Base-by-base conservation (phyloP, 1,140 invertebrate species). In the Drosophila yakuba region DNA sequence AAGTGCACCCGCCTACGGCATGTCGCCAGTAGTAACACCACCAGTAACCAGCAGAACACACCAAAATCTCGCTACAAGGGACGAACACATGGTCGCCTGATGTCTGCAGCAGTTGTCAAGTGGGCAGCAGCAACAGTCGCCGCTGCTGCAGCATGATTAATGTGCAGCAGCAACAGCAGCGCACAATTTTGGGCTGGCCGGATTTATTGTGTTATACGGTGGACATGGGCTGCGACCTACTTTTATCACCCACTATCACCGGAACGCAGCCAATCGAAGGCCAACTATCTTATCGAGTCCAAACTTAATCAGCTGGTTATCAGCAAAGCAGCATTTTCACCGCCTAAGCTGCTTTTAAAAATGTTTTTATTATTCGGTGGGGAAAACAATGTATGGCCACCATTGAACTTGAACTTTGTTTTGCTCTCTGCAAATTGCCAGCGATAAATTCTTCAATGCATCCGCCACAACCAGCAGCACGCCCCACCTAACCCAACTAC, bases 341-440 rank as follows among this genome's bases (percentile, higher is more conserved):
- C 36, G 51, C 3, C 28, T 58, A 69, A 48, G 15, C 45, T 54
- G 38, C 23, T 69, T 57, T 50, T 11, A 7, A 54, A 32, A 17
- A 25, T 28, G 47, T 44, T 47, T 28, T 32, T 32, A 32, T 8
- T 10, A 10, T 32, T 36, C n/a, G 38, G 12, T 23, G 1, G 35
- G 15, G 1, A 32, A 14, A 41, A 39, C 63, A 17, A 20, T 58
- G 39, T 48, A 14, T 11, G 32, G 12, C 66, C 66, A 79, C 66
- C 79, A 71, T 86, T 86, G 82, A 88, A 88, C 83, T 86, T 86
- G 82, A 88, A 82, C 79, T 82, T 76, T 72, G 84, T 57, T 63
- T 54, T 64, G 28, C 32, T 61, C 66, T 74, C 83, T 88, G 84
- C 57, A 76, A 83, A 83, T 66, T 75, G 67, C 60, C 56, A 69